Percentiles rank a stretch among this genome's conserved stretches.
Conservation (phyloP, 2,888 invertebrate genomes). For the Pseudolycoriella hygida region DNA sequence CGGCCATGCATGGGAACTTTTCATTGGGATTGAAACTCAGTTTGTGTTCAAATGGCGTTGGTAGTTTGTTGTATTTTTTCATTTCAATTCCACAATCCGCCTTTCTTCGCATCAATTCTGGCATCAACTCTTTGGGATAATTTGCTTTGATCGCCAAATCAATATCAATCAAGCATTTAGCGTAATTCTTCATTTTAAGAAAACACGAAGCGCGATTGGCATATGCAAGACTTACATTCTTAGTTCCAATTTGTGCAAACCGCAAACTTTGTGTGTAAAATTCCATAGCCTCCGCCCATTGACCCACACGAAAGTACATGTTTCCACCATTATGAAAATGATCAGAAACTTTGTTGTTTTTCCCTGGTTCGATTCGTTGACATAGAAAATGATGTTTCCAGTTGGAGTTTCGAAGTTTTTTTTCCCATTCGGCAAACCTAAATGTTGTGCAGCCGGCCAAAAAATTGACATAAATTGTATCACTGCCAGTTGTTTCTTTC, state of each 20-base stretch:
- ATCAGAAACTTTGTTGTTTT: background rate
- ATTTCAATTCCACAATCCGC: too few species aligned
- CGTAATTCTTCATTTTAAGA: background rate
- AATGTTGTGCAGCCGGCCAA: too few species aligned
- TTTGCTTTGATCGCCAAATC: background rate
- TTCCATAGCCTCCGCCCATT: background rate
- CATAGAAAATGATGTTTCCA: background rate
- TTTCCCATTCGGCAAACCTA: too few species aligned
- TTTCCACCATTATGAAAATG: background rate
- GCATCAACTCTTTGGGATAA: background rate
- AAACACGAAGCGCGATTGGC: conserved; percentile 3
- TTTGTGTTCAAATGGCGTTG: background rate
- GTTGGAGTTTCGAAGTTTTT: too few species aligned
- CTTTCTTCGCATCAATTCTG: too few species aligned
- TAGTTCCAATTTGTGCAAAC: background rate
- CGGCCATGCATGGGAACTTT: background rate
- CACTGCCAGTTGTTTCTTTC: too few species aligned
- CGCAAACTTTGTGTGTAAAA: background rate
- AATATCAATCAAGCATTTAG: background rate
- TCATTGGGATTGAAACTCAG: conserved; percentile 1
- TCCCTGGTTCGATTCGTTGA: background rate
- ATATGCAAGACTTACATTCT: background rate
- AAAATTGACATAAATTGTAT: too few species aligned
- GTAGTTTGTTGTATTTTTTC: too few species aligned
- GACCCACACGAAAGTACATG: background rate